These are phyloP conservation scores for Tipula vernalis DNA, from an alignment of 2,888 invertebrate species.

Conservation along the genomic window DNA sequence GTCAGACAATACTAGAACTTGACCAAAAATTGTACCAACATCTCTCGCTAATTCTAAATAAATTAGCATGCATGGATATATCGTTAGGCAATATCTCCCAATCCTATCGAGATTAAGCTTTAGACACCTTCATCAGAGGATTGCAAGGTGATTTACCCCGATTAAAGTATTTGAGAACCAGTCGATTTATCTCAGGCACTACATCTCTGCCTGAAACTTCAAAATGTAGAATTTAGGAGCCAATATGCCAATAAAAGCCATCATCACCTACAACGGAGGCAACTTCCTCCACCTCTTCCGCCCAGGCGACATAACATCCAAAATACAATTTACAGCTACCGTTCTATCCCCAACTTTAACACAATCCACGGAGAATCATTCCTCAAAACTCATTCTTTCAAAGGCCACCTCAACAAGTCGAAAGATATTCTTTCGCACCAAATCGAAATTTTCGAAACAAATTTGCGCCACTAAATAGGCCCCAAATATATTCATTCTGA, in stretches of 20 bases:
- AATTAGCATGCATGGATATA: slow-evolving; percentile 14
- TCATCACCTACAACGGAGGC: background rate
- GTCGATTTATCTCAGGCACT: slow-evolving; percentile 13
- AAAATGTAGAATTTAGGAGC: slow-evolving; percentile 12
- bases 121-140: slow-evolving; percentile 15
- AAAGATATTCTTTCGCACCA: too few relatives aligned
- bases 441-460: too few relatives aligned
- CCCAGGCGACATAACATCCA: background rate
- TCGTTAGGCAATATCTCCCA: background rate
- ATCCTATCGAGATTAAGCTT: slow-evolving; percentile 12
- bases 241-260: slow-evolving; percentile 11
- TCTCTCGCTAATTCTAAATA: slow-evolving; percentile 12
- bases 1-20: slow-evolving; percentile 11
- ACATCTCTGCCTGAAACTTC: slow-evolving; percentile 12
- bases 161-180: slow-evolving; percentile 13
- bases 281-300: background rate
- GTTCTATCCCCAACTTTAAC: background rate
- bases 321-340: background rate
- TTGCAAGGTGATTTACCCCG: slow-evolving; percentile 14
- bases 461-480: too few relatives aligned
- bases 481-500: too few relatives aligned
- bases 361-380: background rate
- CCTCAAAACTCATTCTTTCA: background rate
- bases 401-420: background rate
- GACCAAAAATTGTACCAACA: slow-evolving; percentile 14